Evolutionary conservation across 2,888 invertebrate species (phyloP).

Genomic region (Drosophila suboccidentalis): DNA sequence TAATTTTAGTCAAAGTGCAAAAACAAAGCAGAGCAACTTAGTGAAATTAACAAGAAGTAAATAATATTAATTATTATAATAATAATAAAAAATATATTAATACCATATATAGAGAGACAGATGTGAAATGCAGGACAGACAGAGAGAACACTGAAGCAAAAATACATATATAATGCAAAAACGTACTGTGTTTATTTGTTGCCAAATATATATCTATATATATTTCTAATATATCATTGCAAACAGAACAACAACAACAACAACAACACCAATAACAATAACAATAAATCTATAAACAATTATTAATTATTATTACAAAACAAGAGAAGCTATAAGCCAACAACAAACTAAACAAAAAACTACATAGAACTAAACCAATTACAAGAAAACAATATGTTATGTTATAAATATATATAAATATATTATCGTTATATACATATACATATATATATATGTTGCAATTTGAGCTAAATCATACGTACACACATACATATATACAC

Average conservation of each 20-base stretch:
- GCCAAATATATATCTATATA: constrained; percentile 84
- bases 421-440: constrained; percentile 48
- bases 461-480: constrained; percentile 26
- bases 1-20: constrained; percentile 74
- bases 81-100: constrained; percentile 37
- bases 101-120: constrained; percentile 35
- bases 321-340: constrained; percentile 62
- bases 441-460: constrained; percentile 38
- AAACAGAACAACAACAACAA: constrained; percentile 43
- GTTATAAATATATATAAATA: constrained; percentile 29
- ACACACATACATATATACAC: constrained; percentile 28
- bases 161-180: constrained; percentile 68
- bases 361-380: constrained; percentile 38
- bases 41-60: constrained; percentile 72
- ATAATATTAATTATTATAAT: constrained; percentile 16
- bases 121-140: constrained; percentile 22
- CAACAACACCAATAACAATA: constrained; percentile 33
- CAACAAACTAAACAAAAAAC: constrained; percentile 41
- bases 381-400: constrained; percentile 38
- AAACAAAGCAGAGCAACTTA: constrained; percentile 56
- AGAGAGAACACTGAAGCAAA: constrained; percentile 34
- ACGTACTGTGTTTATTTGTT: constrained; percentile 86
- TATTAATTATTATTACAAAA: constrained; percentile 31
- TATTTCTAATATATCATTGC: constrained; percentile 69
- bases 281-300: constrained; percentile 31